Conservation (phyloP, 2,888 invertebrate genomes). For the Rhamphomyia laevipes region DNA sequence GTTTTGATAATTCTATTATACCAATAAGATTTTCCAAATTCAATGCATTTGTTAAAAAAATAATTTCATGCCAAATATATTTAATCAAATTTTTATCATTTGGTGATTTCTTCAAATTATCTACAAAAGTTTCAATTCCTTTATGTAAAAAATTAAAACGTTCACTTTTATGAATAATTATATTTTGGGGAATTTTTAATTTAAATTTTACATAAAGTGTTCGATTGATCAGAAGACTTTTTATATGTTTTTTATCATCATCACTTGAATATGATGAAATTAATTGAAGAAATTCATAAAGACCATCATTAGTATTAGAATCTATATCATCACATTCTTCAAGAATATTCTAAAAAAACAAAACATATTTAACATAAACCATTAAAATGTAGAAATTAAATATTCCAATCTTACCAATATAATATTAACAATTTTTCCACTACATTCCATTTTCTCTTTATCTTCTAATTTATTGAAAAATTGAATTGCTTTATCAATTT, state of each 20-base stretch:
- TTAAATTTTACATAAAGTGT: constrained; percentile 23
- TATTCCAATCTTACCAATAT: constrained; percentile 17
- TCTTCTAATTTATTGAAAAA: constrained; percentile 25
- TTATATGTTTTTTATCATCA: constrained; percentile 19
- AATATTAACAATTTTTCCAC: constrained; percentile 23
- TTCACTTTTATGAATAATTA: constrained; percentile 19
- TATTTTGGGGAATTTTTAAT: constrained; percentile 17
- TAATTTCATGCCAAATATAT: constrained; percentile 24
- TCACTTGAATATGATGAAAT: constrained; percentile 19
- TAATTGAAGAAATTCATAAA: constrained; percentile 29
- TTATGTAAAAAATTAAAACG: constrained; percentile 21
- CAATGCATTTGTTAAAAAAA: constrained; percentile 24
- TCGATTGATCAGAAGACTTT: constrained; percentile 24
- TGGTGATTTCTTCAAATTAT: constrained; percentile 7
- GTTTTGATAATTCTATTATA: constrained; percentile 23
- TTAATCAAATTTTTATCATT: constrained; percentile 20
- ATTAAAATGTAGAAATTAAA: not conserved
- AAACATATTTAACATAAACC: not conserved
- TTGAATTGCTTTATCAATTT: constrained; percentile 27
- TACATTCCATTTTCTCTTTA: constrained; percentile 21
- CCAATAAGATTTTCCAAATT: constrained; percentile 24
- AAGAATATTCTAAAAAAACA: constrained; percentile 20
- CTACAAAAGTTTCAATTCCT: constrained; percentile 24
- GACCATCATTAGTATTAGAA: constrained; percentile 19
- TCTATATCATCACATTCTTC: constrained; percentile 15